Base-by-base conservation (phyloP, 2,797 vertebrate genomes). In the Okamejei kenojei region DNA sequence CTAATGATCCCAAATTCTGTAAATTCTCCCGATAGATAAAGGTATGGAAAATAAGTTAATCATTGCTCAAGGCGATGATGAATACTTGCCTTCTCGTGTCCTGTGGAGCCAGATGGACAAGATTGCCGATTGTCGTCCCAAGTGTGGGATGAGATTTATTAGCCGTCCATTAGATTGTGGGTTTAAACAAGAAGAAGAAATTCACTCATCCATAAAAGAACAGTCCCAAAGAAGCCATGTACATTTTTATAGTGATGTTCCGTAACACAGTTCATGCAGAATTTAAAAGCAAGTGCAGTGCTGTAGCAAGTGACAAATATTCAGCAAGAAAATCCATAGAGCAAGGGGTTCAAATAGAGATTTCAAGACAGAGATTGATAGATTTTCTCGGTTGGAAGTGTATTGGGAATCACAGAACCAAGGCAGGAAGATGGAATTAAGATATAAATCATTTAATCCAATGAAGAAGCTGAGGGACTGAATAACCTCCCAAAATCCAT, bases 71-170 rank as follows among this genome's bases (percentile, higher is more conserved):
- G 71, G 6, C 38, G 45, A 76, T 26, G 65, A 76, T 92, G 38
- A 92, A 92, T 92, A 29, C 6, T 29, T 76, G 7, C 38, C 65
- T 74, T 76, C 68, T 26, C 35, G n/a, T 17, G 73, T 68, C 13
- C 38, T 74, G 68, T 74, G 68, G 26, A 26, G 26, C 90, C 90
- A 92, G 90, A 92, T 92, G 90, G 90, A 29, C 26, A 15, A 26
- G 35, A 13, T 54, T 91, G 23, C 23, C 68, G 21, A 91, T 21
- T n/a, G 5, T 17, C 17, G 90, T 74, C 90, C 71, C 90, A 58
- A n/a, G 73, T 76, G 90, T n/a, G 26, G 76, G 68, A 76, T 92
- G 90, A 92, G 90, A 92, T 92, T 92, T 92, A 92, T 92, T 74
- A 92, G 71, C 90, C 90, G 8, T 92, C 90, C 71, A 76, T 54